phyloP scores from a whole-genome alignment of 2,797 vertebrate species.

The Gallirallus australis region DNA sequence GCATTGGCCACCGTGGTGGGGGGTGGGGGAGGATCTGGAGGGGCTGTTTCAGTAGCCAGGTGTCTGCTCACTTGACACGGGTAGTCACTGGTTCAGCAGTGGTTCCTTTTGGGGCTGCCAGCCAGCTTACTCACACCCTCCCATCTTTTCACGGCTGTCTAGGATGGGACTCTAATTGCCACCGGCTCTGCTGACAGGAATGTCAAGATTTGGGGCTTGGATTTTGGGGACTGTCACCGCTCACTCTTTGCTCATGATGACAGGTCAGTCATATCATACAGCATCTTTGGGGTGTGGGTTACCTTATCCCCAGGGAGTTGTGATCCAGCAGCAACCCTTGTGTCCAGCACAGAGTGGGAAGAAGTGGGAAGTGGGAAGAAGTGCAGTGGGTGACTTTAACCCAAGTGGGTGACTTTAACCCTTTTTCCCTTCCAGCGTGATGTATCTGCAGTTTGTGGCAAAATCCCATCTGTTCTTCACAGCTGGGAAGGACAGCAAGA shows the following conservation, averaged over 20 bases:
- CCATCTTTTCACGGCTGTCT: background rate
- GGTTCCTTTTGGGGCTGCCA: background rate
- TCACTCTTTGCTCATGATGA: constrained; percentile 98
- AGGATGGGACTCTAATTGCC: constrained; percentile 92
- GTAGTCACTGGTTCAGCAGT: background rate
- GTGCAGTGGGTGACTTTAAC: background rate
- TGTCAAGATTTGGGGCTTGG: constrained; percentile 97
- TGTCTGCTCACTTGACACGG: background rate
- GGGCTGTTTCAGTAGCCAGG: background rate
- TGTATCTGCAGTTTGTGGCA: constrained; percentile 95
- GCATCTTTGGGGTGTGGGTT: background rate
- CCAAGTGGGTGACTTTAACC: background rate
- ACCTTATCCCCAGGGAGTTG: background rate
- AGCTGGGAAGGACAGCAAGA: constrained; percentile 93
- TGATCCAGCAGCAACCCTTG: background rate
- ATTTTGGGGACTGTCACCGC: constrained; percentile 97
- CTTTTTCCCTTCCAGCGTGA: constrained; percentile 84
- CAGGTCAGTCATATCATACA: constrained; percentile 82
- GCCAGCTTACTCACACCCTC: background rate
- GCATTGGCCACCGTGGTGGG: background rate
- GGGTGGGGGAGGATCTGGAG: background rate
- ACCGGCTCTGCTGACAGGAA: constrained; percentile 97
- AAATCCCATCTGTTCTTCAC: constrained; percentile 99
- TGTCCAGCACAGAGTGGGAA: background rate
- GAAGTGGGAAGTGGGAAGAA: background rate